Base-by-base conservation (phyloP, 2,888 invertebrate genomes). In the Ellobium chinense region DNA sequence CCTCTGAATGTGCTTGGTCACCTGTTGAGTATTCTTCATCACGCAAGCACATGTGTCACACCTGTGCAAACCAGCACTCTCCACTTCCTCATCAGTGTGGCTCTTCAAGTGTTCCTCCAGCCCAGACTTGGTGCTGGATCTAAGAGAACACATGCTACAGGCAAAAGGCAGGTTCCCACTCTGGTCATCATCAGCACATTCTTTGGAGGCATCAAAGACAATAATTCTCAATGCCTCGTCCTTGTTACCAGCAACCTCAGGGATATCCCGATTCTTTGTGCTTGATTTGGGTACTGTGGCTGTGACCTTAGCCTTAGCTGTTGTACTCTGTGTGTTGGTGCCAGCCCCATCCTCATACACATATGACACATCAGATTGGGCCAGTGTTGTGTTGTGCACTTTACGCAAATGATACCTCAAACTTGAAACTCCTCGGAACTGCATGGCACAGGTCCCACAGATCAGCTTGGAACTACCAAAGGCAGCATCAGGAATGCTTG, bases 11-110 rank as follows among this genome's bases (percentile, higher is more conserved):
- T 80, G 80, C 54, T 80, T 80, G 24, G 69, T 39, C 24, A 80
- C 68, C 34, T 80, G 75, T 24, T 80, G 80, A 14, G 80, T 80
- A 56, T 80, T 80, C 24, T 80, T 80, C 80, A 80, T 75, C 24
- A 80, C 80, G 21, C 36, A 21, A 5, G 34, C 9, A 54, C 80
- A 80, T 1, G 29, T 27, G 27, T 80, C 80, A 54, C 80, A 80
- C 4, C 80, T 58, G 29, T 80, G 80, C 63, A 80, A 29, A 5
- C 80, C 80, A 31, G 56, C 80, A 14, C 27, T n/a, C 60, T 74
- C 80, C 34, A 80, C 69, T 34, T 80, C 80, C 36, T 80, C 80
- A 2, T 75, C 74, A 24, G 31, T 75, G 37, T 80, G 80, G n/a
- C 34, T 29, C 54, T 68, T 80, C 31, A 75, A 4, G 24, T 80